These are phyloP conservation scores for Catajapyx aquilonaris DNA, from an alignment of 1,140 invertebrate genomes.

Conservation along the genomic window DNA sequence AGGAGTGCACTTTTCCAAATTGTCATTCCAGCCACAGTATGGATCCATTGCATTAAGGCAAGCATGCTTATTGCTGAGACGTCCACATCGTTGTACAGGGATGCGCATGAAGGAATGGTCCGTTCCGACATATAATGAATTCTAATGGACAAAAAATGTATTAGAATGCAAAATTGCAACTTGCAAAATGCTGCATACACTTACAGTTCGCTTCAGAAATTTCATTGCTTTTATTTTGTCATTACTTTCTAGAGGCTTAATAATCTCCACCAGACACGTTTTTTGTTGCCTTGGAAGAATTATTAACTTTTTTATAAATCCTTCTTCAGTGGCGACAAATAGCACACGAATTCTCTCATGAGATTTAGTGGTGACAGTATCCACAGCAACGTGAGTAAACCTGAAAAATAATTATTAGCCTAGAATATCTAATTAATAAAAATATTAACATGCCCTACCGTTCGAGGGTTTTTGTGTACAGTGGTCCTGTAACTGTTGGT, in stretches of 20 bases:
- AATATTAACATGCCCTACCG: slow-evolving; percentile 18
- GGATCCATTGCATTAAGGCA: slow-evolving; percentile 76
- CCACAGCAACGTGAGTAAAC: slow-evolving; percentile 58
- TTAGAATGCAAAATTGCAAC: too few species aligned
- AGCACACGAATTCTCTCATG: slow-evolving; percentile 40
- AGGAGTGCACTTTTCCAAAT: slow-evolving; percentile 40
- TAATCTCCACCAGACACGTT: slow-evolving; percentile 67
- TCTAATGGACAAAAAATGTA: too few species aligned
- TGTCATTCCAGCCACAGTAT: slow-evolving; percentile 80
- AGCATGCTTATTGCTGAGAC: slow-evolving; percentile 39
- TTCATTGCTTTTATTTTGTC: too few species aligned
- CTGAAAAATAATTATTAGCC: slow-evolving; percentile 10
- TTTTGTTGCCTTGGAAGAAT: slow-evolving; percentile 40
- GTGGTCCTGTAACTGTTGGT: slow-evolving; percentile 39
- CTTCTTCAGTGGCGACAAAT: slow-evolving; percentile 53
- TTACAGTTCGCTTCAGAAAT: too few species aligned
- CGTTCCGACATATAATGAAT: slow-evolving; percentile 64
- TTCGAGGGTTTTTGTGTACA: slow-evolving; percentile 46
- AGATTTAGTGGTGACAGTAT: slow-evolving; percentile 43
- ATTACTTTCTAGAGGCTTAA: slow-evolving; percentile 57
- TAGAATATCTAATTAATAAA: slow-evolving; percentile 5
- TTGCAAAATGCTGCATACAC: too few species aligned
- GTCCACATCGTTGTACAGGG: slow-evolving; percentile 48
- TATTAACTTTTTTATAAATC: slow-evolving; percentile 59
- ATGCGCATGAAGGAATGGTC: slow-evolving; percentile 40